Base-by-base conservation (phyloP, 1,140 invertebrate species). In the Orius insidiosus region DNA sequence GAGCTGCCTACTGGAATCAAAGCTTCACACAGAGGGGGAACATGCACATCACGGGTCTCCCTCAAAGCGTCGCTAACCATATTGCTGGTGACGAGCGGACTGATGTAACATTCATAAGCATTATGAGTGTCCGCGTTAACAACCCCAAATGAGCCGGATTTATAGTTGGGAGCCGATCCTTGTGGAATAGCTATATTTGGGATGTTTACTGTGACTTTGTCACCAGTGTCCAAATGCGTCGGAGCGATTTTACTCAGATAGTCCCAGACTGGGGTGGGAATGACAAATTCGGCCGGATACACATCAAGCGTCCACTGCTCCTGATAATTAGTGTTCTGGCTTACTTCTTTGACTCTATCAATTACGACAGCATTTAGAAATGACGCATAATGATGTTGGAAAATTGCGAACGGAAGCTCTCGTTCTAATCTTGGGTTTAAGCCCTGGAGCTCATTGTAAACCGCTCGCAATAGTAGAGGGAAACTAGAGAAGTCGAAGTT, bases 21-120 rank as follows among this genome's bases (percentile, higher is more conserved):
- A n/a, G n/a, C n/a, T n/a, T n/a, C n/a, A n/a, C n/a, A n/a, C n/a
- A n/a, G n/a, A n/a, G n/a, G n/a, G n/a, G n/a, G n/a, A n/a, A n/a
- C n/a, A n/a, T n/a, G n/a, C n/a, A n/a, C n/a, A n/a, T n/a, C n/a
- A n/a, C n/a, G n/a, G n/a, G n/a, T n/a, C n/a, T n/a, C n/a, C n/a
- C n/a, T n/a, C n/a, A n/a, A n/a, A n/a, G n/a, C n/a, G n/a, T n/a
- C 38, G 6, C n/a, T n/a, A n/a, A n/a, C n/a, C n/a, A n/a, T n/a
- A n/a, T n/a, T n/a, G n/a, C n/a, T n/a, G n/a, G 44, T 45, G 7
- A 45, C 44, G 7, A 33, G 31, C 10, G 44, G 44, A 1, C 31
- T 35, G 1, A 45, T 18, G 33, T 36, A 45, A 15, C 44, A 45
- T n/a, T 45, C 32, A n/a, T 45, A 45, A 4, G 18, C 44, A 18